Percentiles rank a stretch among this genome's conserved stretches.
Evolutionary conservation across 2,113 vertebrate genomes (phyloP).

Genomic region (Paralichthys olivaceus): DNA sequence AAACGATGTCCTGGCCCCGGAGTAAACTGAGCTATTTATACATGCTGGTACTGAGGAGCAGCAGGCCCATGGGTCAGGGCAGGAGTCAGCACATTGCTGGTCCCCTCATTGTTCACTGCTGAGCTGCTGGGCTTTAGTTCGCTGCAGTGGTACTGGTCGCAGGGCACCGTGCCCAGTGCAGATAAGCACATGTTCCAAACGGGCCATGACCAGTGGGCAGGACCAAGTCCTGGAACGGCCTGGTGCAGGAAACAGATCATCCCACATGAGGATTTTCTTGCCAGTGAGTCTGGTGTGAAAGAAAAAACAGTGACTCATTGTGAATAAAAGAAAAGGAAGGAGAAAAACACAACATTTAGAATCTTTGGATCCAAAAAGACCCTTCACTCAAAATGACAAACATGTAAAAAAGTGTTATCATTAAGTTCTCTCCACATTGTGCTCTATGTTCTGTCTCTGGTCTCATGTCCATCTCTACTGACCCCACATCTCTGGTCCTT

Average conservation of each 20-base stretch:
- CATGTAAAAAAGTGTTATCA: conserved; percentile 12
- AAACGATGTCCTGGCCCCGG: conserved; percentile 72
- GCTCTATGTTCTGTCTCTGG: neutral
- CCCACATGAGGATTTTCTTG: neutral
- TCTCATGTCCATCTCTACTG: conserved; percentile 44
- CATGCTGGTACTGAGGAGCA: conserved; percentile 70
- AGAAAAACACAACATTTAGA: neutral
- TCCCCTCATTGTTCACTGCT: conserved; percentile 77
- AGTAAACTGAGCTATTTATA: conserved; percentile 82
- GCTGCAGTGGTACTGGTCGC: conserved; percentile 51
- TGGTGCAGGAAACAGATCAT: conserved; percentile 37
- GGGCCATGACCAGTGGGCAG: conserved; percentile 54
- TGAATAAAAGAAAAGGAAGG: too few relatives aligned
- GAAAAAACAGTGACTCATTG: conserved; percentile 8
- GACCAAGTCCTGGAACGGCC: conserved; percentile 46
- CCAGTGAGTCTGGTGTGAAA: conserved; percentile 12
- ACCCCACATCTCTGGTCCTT: conserved; percentile 40
- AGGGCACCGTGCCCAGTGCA: conserved; percentile 82
- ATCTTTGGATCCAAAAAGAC: too few relatives aligned
- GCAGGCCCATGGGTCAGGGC: conserved; percentile 57
- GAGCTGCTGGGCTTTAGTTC: conserved; percentile 81
- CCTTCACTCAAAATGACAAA: neutral
- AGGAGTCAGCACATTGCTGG: conserved; percentile 86
- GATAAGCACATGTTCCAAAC: conserved; percentile 63
- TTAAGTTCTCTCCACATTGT: neutral